Evolutionary conservation across 2,888 invertebrate species (phyloP).

Genomic region (Rhimphoctona megacephalus): DNA sequence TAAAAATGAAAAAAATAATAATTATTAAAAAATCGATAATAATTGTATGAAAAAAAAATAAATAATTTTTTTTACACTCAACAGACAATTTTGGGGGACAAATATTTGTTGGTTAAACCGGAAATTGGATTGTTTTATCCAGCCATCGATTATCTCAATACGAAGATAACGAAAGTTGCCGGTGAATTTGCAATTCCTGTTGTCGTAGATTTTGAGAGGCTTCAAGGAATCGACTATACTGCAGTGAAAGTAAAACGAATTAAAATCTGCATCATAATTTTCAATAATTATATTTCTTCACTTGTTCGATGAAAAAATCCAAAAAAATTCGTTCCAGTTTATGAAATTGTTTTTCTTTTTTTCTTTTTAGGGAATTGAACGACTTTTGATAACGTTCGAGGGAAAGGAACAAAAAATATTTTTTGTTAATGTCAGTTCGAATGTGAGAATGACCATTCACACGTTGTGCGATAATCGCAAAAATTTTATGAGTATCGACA

Average conservation of each 20-base stretch:
- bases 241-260: constrained; percentile 86
- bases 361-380: constrained; percentile 86
- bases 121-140: constrained; percentile 90
- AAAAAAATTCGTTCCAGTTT: background rate
- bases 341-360: constrained; percentile 66
- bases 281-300: background rate
- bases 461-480: constrained; percentile 70
- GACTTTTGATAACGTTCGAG: constrained; percentile 86
- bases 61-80: constrained; percentile 41
- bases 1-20: constrained; percentile 62
- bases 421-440: constrained; percentile 84
- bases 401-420: constrained; percentile 86
- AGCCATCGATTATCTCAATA: constrained; percentile 88
- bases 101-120: constrained; percentile 88
- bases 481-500: constrained; percentile 73
- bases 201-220: constrained; percentile 88
- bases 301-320: background rate
- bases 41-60: background rate
- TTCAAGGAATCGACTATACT: constrained; percentile 90
- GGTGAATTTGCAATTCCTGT: constrained; percentile 85
- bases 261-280: background rate
- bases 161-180: constrained; percentile 86
- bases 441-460: constrained; percentile 77
- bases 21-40: background rate
- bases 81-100: constrained; percentile 85